These are phyloP conservation scores for Cactoblastis cactorum DNA, from an alignment of 2,888 invertebrate genomes.

Conservation along the genomic window DNA sequence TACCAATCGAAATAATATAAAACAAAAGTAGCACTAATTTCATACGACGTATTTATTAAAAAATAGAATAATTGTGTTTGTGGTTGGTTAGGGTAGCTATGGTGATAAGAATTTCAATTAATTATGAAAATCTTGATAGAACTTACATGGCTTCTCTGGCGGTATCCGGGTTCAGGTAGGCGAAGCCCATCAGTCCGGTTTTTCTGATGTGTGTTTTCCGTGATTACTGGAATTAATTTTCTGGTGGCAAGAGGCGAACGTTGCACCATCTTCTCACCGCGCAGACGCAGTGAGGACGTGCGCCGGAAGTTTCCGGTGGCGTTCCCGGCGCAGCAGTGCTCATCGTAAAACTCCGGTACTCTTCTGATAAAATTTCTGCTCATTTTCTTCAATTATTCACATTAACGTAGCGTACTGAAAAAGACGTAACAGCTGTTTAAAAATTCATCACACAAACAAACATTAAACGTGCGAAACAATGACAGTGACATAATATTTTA, in stretches of 20 bases:
- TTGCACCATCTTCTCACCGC: slow-evolving; percentile 81
- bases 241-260: slow-evolving; percentile 74
- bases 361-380: slow-evolving; percentile 65
- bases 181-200: slow-evolving; percentile 68
- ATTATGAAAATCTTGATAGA: not conserved
- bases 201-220: slow-evolving; percentile 78
- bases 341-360: slow-evolving; percentile 68
- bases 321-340: slow-evolving; percentile 74
- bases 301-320: slow-evolving; percentile 80
- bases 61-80: not conserved
- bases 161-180: slow-evolving; percentile 66
- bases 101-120: not conserved
- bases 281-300: slow-evolving; percentile 83
- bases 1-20: not conserved
- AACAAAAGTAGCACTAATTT: too few relatives aligned
- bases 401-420: slow-evolving; percentile 60
- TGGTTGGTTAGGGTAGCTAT: slow-evolving; percentile 2
- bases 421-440: slow-evolving; percentile 56
- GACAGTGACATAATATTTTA: slow-evolving; percentile 4
- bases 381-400: slow-evolving; percentile 67
- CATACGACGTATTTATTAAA: too few relatives aligned
- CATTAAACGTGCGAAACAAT: slow-evolving; percentile 19
- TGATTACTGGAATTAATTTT: slow-evolving; percentile 80
- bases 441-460: slow-evolving; percentile 20
- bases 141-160: slow-evolving; percentile 81